Percentiles rank a stretch among this genome's conserved stretches.
These are phyloP conservation scores for Epirrhoe alternata DNA, from an alignment of 2,888 invertebrate species.

Conservation along the genomic window DNA sequence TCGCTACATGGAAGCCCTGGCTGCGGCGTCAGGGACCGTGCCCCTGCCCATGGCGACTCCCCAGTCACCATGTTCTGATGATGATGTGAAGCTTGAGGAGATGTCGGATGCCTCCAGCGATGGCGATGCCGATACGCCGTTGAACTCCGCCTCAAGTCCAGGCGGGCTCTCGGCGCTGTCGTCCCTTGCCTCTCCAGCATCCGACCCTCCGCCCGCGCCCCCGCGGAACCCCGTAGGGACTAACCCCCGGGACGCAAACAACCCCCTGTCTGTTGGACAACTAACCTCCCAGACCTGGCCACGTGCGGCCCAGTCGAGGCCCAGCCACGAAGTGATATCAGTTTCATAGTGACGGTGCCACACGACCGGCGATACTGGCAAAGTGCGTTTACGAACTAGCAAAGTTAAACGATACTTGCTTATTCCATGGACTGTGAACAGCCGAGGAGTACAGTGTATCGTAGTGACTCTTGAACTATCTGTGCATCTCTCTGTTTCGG, in stretches of 20 bases:
- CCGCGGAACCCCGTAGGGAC: conserved; percentile 93
- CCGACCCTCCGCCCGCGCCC: conserved; percentile 85
- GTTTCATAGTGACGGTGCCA: conserved; percentile 75
- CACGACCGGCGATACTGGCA: conserved; percentile 39
- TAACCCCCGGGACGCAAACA: conserved; percentile 96
- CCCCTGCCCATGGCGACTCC: conserved; percentile 91
- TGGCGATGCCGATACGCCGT: conserved; percentile 82
- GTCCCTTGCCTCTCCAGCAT: conserved; percentile 91
- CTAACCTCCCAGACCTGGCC: conserved; percentile 89
- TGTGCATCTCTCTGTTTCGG: conserved; percentile 44
- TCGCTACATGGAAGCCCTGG: conserved; percentile 95
- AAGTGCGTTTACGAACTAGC: conserved; percentile 35
- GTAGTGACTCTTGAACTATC: conserved; percentile 42
- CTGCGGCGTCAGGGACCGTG: conserved; percentile 87
- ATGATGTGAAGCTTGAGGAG: conserved; percentile 88
- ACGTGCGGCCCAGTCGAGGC: conserved; percentile 68
- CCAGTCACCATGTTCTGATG: conserved; percentile 93
- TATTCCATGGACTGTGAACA: conserved; percentile 50
- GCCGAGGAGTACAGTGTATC: conserved; percentile 50
- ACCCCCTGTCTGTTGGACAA: conserved; percentile 96
- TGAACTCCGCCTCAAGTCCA: conserved; percentile 79
- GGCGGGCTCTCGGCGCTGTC: conserved; percentile 80
- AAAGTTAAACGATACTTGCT: conserved; percentile 43
- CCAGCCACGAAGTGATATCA: conserved; percentile 79
- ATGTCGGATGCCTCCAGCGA: conserved; percentile 87